A percentile compares a stretch with the other conserved stretches of the same genome.
Conservation (phyloP, 2,888 invertebrate genomes). For the Baccha elongata region DNA sequence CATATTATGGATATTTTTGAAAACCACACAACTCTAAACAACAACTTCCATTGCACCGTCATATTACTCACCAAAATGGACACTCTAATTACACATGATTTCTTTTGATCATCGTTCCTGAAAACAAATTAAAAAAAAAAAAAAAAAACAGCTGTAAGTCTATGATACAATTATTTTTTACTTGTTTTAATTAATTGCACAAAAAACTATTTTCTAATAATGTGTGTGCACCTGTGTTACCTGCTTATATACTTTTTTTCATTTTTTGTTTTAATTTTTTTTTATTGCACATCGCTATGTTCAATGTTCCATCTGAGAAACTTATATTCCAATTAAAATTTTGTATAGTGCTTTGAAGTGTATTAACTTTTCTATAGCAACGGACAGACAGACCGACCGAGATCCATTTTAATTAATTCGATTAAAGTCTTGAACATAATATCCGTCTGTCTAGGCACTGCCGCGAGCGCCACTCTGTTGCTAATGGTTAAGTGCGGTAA, state of each 20-base stretch:
- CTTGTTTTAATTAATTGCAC: constrained; percentile 19
- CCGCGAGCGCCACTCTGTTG: neutral
- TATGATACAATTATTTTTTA: constrained; percentile 11
- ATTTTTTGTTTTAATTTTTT: constrained; percentile 25
- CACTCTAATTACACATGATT: constrained; percentile 50
- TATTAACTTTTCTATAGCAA: neutral
- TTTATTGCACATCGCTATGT: constrained; percentile 32
- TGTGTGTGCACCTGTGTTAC: constrained; percentile 17
- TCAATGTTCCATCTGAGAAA: constrained; percentile 58
- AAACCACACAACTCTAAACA: constrained; percentile 28
- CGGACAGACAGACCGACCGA: constrained; percentile 63
- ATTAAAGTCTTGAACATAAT: constrained; percentile 43
- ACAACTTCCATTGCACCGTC: constrained; percentile 38
- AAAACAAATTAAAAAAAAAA: neutral
- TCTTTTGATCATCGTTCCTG: constrained; percentile 55
- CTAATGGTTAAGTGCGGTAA: neutral
- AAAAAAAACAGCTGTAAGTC: constrained; percentile 64
- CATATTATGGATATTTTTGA: constrained; percentile 22
- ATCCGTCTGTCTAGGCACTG: constrained; percentile 2
- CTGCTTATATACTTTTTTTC: constrained; percentile 25
- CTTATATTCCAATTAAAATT: constrained; percentile 63
- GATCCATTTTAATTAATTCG: constrained; percentile 73
- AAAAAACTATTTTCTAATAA: constrained; percentile 4
- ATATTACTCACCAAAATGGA: constrained; percentile 36
- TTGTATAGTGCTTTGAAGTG: neutral